phyloP scores from a whole-genome alignment of 2,888 invertebrate genomes.

The Portevinia maculata region DNA sequence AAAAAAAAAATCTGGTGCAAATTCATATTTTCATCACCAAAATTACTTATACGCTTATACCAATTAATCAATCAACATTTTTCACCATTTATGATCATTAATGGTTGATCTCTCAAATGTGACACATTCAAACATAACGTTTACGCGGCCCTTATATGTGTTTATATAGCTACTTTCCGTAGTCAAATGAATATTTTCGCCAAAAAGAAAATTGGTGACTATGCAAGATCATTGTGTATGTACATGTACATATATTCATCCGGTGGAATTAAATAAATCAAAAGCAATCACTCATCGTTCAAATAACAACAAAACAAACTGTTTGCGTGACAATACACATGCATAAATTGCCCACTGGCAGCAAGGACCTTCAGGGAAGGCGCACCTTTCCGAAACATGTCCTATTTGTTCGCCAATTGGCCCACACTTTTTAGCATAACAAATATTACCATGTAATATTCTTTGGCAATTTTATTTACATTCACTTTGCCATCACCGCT shows the following conservation, averaged over 20 bases:
- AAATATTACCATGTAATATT: slow-evolving; percentile 54
- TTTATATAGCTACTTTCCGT: too few relatives aligned
- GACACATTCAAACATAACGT: too few relatives aligned
- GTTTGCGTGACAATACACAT: slow-evolving; percentile 42
- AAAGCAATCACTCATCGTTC: slow-evolving; percentile 54
- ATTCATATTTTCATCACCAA: too few relatives aligned
- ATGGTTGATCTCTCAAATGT: too few relatives aligned
- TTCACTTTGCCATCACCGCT: slow-evolving; percentile 24
- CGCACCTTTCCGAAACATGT: slow-evolving; percentile 12
- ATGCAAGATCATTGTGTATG: slow-evolving; percentile 3
- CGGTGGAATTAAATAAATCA: slow-evolving; percentile 59
- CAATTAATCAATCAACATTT: too few relatives aligned
- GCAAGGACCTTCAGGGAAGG: slow-evolving; percentile 15
- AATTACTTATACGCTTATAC: too few relatives aligned
- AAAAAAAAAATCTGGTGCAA: too few relatives aligned
- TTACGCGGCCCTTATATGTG: too few relatives aligned
- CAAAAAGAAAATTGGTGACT: too few relatives aligned
- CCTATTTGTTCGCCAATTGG: too few relatives aligned
- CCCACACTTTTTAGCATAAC: slow-evolving; percentile 2
- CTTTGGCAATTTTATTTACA: slow-evolving; percentile 48
- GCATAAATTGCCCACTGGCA: slow-evolving; percentile 47
- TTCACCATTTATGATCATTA: too few relatives aligned
- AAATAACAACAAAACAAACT: slow-evolving; percentile 39
- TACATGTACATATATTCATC: slow-evolving; percentile 26
- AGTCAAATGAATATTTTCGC: too few relatives aligned